Percentiles rank a stretch among this genome's conserved stretches.
These are phyloP conservation scores for Xestia rhomboidea DNA, from an alignment of 2,888 invertebrate genomes.

Conservation along the genomic window DNA sequence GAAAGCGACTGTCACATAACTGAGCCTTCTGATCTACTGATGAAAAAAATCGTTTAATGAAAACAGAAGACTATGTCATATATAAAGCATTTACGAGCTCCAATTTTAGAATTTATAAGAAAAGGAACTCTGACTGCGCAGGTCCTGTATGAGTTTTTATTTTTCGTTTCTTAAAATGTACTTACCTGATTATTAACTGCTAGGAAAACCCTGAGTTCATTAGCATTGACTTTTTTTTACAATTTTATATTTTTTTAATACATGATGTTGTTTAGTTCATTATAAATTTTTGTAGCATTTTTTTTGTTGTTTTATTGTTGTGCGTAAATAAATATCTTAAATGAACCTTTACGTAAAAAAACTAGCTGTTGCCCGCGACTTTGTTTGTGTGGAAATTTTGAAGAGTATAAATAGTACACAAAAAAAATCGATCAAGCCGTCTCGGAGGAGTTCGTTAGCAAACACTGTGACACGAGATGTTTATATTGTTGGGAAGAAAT, in stretches of 20 bases:
- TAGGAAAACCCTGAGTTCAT: background rate
- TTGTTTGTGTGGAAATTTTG: too few relatives aligned
- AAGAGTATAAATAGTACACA: too few relatives aligned
- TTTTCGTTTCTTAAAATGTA: background rate
- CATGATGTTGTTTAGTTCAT: background rate
- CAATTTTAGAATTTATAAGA: background rate
- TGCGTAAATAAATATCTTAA: too few relatives aligned
- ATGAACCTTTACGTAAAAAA: too few relatives aligned
- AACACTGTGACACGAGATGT: too few relatives aligned
- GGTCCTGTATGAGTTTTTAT: background rate
- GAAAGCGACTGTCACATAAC: background rate
- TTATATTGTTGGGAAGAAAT: too few relatives aligned
- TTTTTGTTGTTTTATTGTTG: too few relatives aligned
- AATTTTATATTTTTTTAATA: background rate
- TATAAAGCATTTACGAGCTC: background rate
- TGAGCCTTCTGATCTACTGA: background rate
- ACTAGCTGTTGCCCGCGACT: too few relatives aligned
- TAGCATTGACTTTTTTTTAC: background rate
- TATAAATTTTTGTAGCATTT: background rate
- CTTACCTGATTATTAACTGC: background rate
- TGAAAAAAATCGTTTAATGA: background rate
- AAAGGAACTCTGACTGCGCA: constrained; percentile 15
- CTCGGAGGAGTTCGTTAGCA: too few relatives aligned
- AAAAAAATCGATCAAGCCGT: too few relatives aligned
- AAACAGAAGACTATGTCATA: background rate